phyloP scores from a whole-genome alignment of 2,797 vertebrate species.

The Cuniculus paca region DNA sequence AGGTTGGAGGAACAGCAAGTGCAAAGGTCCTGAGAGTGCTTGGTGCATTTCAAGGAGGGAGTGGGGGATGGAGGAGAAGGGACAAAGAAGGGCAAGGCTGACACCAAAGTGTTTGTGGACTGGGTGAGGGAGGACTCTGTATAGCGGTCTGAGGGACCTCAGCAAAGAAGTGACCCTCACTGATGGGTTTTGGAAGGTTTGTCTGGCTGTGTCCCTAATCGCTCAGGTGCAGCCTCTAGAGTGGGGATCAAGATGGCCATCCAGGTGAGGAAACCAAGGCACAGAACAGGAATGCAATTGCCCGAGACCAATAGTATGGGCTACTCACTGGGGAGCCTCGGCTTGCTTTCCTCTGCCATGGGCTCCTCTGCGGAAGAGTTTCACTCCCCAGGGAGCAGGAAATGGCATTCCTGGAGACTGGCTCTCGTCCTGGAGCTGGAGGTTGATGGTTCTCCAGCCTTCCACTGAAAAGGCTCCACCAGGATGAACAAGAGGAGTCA shows the following conservation, averaged over 20 bases:
- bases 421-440: not conserved
- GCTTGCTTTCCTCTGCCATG: not conserved
- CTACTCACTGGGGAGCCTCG: not conserved
- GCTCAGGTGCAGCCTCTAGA: not conserved
- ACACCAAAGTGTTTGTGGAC: rapidly evolving
- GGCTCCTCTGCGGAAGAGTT: not conserved
- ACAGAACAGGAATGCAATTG: not conserved
- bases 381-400: not conserved
- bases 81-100: not conserved
- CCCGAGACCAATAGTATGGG: not conserved
- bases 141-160: rapidly evolving
- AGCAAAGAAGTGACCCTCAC: rapidly evolving
- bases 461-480: not conserved
- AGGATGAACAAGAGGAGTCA: not conserved
- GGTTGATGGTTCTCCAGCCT: not conserved
- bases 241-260: not conserved
- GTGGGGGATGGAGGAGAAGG: not conserved
- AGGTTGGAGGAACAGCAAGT: not conserved
- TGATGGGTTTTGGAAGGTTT: not conserved
- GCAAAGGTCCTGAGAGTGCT: not conserved
- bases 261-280: not conserved
- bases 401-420: not conserved
- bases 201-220: not conserved
- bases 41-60: not conserved
- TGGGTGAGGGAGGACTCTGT: not conserved